Evolutionary conservation across 2,797 vertebrate species (phyloP).

Genomic region (Telmatherina bonti): DNA sequence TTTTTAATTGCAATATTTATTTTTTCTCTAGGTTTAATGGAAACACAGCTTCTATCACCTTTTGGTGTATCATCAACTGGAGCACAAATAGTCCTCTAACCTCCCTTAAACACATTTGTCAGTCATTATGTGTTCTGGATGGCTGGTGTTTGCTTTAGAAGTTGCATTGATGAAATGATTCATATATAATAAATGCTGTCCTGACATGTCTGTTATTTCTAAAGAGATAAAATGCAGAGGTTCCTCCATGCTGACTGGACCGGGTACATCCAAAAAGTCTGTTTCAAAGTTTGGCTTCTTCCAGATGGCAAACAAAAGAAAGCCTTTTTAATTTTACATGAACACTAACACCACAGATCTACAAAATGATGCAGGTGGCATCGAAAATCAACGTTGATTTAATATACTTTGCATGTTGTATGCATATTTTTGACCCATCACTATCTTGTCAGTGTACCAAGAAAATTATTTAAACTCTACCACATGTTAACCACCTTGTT

Average conservation of each 20-base stretch:
- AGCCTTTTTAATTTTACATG: neutral
- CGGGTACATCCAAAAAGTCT: neutral
- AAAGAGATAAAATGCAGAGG: neutral
- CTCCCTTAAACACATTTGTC: too few species aligned
- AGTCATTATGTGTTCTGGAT: too few species aligned
- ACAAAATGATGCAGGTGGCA: neutral
- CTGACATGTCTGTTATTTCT: neutral
- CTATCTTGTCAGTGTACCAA: neutral
- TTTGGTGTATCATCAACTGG: too few species aligned
- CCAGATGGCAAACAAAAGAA: neutral
- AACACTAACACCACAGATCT: neutral
- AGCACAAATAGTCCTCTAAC: too few species aligned
- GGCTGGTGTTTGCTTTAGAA: too few species aligned
- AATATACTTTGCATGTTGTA: neutral
- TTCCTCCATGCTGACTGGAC: neutral
- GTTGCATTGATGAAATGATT: too few species aligned
- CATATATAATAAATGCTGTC: neutral
- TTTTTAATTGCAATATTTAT: too few species aligned
- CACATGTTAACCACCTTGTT: neutral
- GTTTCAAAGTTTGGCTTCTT: neutral
- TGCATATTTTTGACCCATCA: neutral
- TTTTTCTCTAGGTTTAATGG: too few species aligned
- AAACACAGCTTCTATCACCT: too few species aligned
- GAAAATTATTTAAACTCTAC: neutral
- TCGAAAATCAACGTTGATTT: neutral